Conservation (phyloP, 2,797 vertebrate species). For the Acomys russatus region DNA sequence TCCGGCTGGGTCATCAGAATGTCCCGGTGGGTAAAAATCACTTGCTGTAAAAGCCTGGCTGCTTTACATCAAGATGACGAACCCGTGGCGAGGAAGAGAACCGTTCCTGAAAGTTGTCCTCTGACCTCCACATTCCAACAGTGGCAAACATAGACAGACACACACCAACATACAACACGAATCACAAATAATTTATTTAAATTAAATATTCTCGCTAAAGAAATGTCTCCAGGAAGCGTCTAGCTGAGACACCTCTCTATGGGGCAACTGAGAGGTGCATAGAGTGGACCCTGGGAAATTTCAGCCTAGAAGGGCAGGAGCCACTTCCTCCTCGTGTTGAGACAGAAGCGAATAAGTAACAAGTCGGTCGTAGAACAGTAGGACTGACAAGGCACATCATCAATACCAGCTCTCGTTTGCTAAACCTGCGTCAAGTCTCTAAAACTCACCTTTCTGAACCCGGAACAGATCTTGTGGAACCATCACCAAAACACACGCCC, state of each 20-base stretch:
- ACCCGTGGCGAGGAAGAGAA: neutral
- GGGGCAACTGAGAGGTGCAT: conserved; percentile 92
- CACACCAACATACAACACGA: neutral
- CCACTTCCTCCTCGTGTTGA: conserved; percentile 87
- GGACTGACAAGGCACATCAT: conserved; percentile 98
- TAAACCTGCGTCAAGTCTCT: conserved; percentile 96
- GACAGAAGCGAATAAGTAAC: conserved; percentile 89
- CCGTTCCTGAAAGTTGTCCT: neutral
- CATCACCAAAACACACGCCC: conserved; percentile 97
- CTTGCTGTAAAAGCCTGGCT: neutral
- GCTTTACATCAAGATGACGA: neutral
- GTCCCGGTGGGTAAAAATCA: neutral
- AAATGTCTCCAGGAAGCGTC: conserved; percentile 90
- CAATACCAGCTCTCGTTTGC: conserved; percentile 97
- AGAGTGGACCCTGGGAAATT: conserved; percentile 80
- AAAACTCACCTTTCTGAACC: conserved; percentile 94
- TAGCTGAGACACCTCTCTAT: conserved; percentile 94
- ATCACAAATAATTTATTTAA: neutral
- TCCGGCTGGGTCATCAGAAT: neutral
- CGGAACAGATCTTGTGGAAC: conserved; percentile 92
- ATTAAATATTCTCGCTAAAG: neutral
- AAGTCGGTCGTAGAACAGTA: conserved; percentile 94
- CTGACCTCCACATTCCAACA: neutral
- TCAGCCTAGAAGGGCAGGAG: conserved; percentile 86
- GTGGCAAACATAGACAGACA: neutral